Base-by-base conservation (phyloP, 2,113 vertebrate genomes). In the Osmerus mordax region DNA sequence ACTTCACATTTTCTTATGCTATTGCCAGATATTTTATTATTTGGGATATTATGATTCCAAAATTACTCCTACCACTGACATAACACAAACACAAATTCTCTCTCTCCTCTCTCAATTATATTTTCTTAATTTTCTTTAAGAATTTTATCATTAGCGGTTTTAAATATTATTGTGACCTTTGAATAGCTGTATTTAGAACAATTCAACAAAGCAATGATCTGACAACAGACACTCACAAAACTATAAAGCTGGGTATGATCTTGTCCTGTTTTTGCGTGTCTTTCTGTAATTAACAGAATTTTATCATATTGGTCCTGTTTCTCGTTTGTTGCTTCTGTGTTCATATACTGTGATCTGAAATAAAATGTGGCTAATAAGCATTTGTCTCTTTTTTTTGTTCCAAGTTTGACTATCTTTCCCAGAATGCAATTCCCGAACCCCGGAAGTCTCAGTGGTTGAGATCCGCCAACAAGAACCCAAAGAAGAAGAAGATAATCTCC, bases 301-400 rank as follows among this genome's bases (percentile, higher is more conserved):
- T 25, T 67, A 29, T 79, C 21, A 64, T 41, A 68, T 59, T n/a
- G 29, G 56, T 73, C 53, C 21, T 29, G 70, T 61, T 32, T 55
- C 64, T 71, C 54, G 29, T 70, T 63, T 81, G 73, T 81, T 72
- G 76, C 65, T 65, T 70, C 55, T 72, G 76, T 84, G 69, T 78
- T 76, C 74, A 70, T 74, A 76, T 70, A 59, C 59, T 71, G 65
- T 76, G 72, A 65, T 76, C 60, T 16, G 68, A 21, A 78, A 77
- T 81, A 76, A 76, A 80, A 72, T 53, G 61, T 70, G 51, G 53
- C n/a, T 52, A 63, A 55, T 67, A 52, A 69, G 11, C 16, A 6
- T 19, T 53, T 32, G 59, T 59, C 16, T 32, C 15, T 41, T 21
- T 47, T 47, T 36, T 11, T 11, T 2, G 7, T 47, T 47, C 1